Percentiles rank a stretch among this genome's conserved stretches.
phyloP scores from a whole-genome alignment of 2,888 invertebrate species.

The Apodemia mormo region DNA sequence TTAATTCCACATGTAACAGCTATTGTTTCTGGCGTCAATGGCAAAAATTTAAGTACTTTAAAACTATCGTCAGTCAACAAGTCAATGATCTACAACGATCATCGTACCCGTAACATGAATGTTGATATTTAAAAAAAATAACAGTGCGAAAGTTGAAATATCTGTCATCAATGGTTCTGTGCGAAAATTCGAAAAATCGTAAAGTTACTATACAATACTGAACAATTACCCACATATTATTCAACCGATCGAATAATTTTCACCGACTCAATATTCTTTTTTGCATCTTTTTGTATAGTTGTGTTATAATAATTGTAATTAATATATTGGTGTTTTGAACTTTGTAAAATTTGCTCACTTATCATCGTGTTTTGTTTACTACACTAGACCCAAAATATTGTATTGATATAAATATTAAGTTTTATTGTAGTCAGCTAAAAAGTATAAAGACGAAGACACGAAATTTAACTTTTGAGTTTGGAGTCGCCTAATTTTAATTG shows the following conservation, averaged over 20 bases:
- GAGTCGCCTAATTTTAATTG: no score
- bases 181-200: background rate
- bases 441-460: background rate
- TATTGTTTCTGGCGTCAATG: background rate
- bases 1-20: background rate
- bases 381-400: background rate
- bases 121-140: background rate
- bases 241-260: background rate
- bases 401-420: slow-evolving; percentile 9
- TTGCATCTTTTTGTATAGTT: slow-evolving; percentile 11
- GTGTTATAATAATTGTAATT: slow-evolving; percentile 12
- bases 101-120: no score
- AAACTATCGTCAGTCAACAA: background rate
- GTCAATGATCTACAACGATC: background rate
- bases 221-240: background rate
- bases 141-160: background rate
- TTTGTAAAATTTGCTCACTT: slow-evolving; percentile 14
- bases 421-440: background rate
- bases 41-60: background rate
- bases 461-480: background rate
- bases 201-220: background rate
- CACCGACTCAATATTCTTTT: background rate
- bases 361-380: background rate
- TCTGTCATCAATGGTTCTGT: background rate
- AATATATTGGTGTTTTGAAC: slow-evolving; percentile 9